A percentile compares a stretch with the other conserved stretches of the same genome.
Evolutionary conservation across 64 coral and sea anemone genomes (phyloP).

Genomic region (Hydrozoanthus tunicans): DNA sequence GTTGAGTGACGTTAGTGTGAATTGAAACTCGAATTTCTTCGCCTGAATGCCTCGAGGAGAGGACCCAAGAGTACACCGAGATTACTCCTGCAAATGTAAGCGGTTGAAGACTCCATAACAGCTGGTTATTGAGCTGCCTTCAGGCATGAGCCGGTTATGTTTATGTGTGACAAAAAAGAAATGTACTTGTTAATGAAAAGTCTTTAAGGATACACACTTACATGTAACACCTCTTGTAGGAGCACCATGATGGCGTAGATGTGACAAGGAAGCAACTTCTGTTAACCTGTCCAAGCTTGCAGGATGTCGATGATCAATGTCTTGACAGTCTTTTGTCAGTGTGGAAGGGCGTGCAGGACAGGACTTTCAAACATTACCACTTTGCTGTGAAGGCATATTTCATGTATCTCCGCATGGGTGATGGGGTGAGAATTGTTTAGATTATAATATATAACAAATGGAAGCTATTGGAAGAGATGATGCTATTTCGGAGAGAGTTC

Average conservation of each 20-base stretch:
- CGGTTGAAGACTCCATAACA: too few species aligned
- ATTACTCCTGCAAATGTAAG: too few species aligned
- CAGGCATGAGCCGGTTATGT: too few species aligned
- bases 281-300: constrained; percentile 63
- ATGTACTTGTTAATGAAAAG: background rate
- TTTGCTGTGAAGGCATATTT: constrained; percentile 98
- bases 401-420: constrained; percentile 93
- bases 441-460: too few species aligned
- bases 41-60: too few species aligned
- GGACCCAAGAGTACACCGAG: too few species aligned
- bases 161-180: background rate
- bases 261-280: constrained; percentile 87
- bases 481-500: too few species aligned
- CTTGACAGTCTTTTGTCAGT: constrained; percentile 83
- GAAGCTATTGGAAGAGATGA: too few species aligned
- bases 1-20: too few species aligned
- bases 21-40: too few species aligned
- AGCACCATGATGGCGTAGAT: constrained; percentile 82
- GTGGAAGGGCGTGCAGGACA: constrained; percentile 87
- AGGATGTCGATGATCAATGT: constrained; percentile 60
- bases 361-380: constrained; percentile 96
- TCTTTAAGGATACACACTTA: background rate
- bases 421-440: constrained; percentile 56
- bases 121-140: too few species aligned
- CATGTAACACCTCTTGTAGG: constrained; percentile 23